Percentiles rank a stretch among this genome's conserved stretches.
These are phyloP conservation scores for Plebejus anna DNA, from an alignment of 2,888 invertebrate genomes.

Conservation along the genomic window DNA sequence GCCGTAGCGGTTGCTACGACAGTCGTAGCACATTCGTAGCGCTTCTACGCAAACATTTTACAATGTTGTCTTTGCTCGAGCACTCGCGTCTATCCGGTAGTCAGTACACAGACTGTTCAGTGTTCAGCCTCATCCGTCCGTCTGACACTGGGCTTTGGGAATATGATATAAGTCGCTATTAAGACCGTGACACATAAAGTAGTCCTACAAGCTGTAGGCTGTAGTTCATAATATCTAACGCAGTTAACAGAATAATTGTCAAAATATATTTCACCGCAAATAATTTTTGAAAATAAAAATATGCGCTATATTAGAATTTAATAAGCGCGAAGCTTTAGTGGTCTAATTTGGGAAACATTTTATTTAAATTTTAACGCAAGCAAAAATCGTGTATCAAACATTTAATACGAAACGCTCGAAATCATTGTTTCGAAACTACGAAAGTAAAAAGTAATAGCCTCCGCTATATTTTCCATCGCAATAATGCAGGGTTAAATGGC, in stretches of 20 bases:
- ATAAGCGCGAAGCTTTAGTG: neutral
- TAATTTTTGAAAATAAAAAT: neutral
- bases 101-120: neutral
- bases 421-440: conserved; percentile 9
- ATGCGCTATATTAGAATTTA: neutral
- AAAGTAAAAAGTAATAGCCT: conserved; percentile 6
- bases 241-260: neutral
- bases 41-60: neutral
- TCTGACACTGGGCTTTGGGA: neutral
- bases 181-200: neutral
- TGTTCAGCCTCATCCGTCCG: neutral
- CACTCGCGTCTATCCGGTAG: neutral
- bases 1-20: conserved; percentile 3
- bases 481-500: conserved; percentile 45
- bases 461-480: conserved; percentile 13
- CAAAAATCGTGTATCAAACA: conserved; percentile 1
- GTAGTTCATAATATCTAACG: neutral
- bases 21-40: conserved; percentile 15
- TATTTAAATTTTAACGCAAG: neutral
- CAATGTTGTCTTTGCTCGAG: neutral
- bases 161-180: neutral
- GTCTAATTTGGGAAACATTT: neutral
- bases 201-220: neutral
- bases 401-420: neutral
- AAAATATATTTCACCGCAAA: neutral